Conservation (phyloP, 2,888 invertebrate genomes). For the Aphodius granarius region DNA sequence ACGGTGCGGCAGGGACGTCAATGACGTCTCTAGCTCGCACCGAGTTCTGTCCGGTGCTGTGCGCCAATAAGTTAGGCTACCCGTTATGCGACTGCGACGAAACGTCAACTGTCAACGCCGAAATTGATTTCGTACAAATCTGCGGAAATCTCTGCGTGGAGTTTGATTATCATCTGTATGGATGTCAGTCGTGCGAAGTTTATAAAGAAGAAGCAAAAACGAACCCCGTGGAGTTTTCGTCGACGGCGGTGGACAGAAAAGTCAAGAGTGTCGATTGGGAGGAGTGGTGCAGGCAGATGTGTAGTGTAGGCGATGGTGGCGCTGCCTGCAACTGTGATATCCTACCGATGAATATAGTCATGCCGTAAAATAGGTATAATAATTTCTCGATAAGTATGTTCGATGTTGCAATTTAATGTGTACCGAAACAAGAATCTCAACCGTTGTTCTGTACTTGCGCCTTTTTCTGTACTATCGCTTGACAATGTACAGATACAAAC, state of each 20-base stretch:
- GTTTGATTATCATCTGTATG: conserved; percentile 46
- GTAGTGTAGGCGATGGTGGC: conserved; percentile 72
- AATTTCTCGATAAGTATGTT: neutral
- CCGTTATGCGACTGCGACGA: conserved; percentile 58
- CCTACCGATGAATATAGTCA: conserved; percentile 56
- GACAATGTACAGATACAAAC: neutral
- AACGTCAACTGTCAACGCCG: conserved; percentile 33
- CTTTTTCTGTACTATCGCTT: neutral
- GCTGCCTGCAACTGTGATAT: conserved; percentile 76
- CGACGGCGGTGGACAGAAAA: conserved; percentile 12
- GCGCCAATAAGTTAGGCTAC: conserved; percentile 60
- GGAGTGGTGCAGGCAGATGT: conserved; percentile 66
- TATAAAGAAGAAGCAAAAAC: conserved; percentile 15
- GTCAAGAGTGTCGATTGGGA: conserved; percentile 58
- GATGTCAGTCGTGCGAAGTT: conserved; percentile 53
- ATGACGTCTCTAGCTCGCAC: conserved; percentile 55
- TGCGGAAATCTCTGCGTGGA: conserved; percentile 58
- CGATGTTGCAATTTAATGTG: conserved; percentile 2
- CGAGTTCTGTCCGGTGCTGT: conserved; percentile 63
- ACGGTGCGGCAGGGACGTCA: conserved; percentile 43
- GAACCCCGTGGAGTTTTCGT: conserved; percentile 8
- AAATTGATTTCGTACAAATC: conserved; percentile 54
- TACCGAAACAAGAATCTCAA: neutral
- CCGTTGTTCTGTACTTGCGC: neutral
- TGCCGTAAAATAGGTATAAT: conserved; percentile 5